Conservation (phyloP, 2,113 vertebrate genomes). For the Clarias batrachus region DNA sequence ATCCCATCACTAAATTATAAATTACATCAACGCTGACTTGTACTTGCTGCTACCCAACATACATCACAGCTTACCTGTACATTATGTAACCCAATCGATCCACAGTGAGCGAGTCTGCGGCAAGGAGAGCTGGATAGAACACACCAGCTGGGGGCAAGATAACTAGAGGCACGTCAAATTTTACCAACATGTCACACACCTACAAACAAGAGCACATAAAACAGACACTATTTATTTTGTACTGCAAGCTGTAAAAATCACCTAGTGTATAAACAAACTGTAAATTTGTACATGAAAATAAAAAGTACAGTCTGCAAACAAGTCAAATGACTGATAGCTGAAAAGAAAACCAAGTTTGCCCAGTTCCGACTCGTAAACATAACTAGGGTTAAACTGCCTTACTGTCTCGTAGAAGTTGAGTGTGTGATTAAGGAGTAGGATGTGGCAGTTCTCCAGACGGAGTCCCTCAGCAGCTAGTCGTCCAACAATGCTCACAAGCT, state of each 20-base stretch:
- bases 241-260: neutral
- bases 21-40: neutral
- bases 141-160: slow-evolving; percentile 83
- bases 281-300: neutral
- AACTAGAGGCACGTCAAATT: slow-evolving; percentile 82
- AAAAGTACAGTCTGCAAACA: neutral
- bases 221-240: neutral
- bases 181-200: slow-evolving; percentile 88
- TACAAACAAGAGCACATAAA: slow-evolving; percentile 50
- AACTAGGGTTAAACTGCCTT: slow-evolving; percentile 44
- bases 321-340: neutral
- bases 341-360: neutral
- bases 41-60: neutral
- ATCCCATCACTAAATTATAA: neutral
- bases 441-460: slow-evolving; percentile 75
- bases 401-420: slow-evolving; percentile 91
- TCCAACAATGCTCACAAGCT: slow-evolving; percentile 83
- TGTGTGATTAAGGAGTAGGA: slow-evolving; percentile 82
- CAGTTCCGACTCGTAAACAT: neutral
- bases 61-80: slow-evolving; percentile 77
- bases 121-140: slow-evolving; percentile 84
- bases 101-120: slow-evolving; percentile 78
- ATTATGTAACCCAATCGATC: slow-evolving; percentile 89
- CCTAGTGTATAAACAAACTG: neutral
- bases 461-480: slow-evolving; percentile 75